Base-by-base conservation (phyloP, 2,888 invertebrate species). In the Smittia aterrima region DNA sequence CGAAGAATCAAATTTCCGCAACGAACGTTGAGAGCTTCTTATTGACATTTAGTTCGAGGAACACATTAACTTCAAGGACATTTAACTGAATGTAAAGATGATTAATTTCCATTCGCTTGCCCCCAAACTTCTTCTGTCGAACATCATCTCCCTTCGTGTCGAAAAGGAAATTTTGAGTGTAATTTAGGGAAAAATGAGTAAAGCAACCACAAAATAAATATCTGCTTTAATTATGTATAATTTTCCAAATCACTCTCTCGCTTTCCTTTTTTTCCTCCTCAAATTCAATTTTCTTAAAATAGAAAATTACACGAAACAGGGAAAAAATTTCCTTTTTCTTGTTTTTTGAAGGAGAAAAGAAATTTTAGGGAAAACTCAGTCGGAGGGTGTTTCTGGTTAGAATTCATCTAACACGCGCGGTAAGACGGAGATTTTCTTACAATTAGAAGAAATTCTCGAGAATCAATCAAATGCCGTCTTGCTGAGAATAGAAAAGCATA, bases 121-220 rank as follows among this genome's bases (percentile, higher is more conserved):
- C 27, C 32, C 70, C 32, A 70, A 9, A n/a, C 18, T 40, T 66
- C 20, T 1, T 64, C 13, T 27, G 20, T 3, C 13, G 25, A 27
- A 27, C 1, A 64, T 27, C 16, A 27, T 18, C 66, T 64, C 9
- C 3, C n/a, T 64, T 3, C 32, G 32, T 32, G 32, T 32, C 9
- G 32, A 6, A 3, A 9, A 32, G 32, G 62, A 16, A 68, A 70
- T 32, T 54, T 54, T 47, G 22, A 25, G 70, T 7, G 24, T 27
- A 64, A 64, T 64, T 64, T 64, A 64, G 67, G 22, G 67, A 67
- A n/a, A 66, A 67, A 58, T 58, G 58, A 70, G 54, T 32, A 70
- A 68, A 66, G 53, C 18, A 68, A 70, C 70, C 70, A 70, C 70
- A 70, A 70, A 70, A 70, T 70, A 70, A 70, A 70, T 70, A 70